phyloP scores from a whole-genome alignment of 37 sponge, comb jelly and placozoan species.

The Ianthella basta region DNA sequence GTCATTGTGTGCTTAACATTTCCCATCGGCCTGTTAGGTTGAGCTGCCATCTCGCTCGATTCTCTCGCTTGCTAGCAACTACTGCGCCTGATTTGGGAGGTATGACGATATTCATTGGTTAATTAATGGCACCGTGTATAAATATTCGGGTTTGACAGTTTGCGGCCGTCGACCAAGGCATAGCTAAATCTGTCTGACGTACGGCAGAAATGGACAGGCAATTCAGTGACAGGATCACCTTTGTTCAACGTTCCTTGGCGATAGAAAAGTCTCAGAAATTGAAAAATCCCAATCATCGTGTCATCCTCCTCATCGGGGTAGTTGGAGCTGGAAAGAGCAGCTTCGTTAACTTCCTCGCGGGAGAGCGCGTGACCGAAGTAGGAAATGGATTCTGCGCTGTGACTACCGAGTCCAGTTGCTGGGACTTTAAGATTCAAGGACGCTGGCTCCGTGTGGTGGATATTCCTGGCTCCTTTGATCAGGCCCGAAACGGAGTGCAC shows the following conservation, averaged over 20 bases:
- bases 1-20: background rate
- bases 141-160: no score
- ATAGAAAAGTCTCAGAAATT: background rate
- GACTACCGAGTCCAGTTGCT: background rate
- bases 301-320: background rate
- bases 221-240: no score
- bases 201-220: no score
- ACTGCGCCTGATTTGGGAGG: no score
- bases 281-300: background rate
- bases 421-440: background rate
- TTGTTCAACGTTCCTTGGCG: background rate
- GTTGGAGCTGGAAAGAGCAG: slow-evolving; percentile 16
- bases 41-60: no score
- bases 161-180: no score
- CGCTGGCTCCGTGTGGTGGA: background rate
- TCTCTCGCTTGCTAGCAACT: no score
- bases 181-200: no score
- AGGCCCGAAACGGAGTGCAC: background rate
- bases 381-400: background rate
- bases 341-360: background rate
- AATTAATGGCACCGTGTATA: no score
- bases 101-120: no score
- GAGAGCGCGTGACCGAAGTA: background rate
- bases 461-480: slow-evolving; percentile 9
- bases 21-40: background rate